Base-by-base conservation (phyloP, 2,797 vertebrate genomes). In the Taenioides sp. region DNA sequence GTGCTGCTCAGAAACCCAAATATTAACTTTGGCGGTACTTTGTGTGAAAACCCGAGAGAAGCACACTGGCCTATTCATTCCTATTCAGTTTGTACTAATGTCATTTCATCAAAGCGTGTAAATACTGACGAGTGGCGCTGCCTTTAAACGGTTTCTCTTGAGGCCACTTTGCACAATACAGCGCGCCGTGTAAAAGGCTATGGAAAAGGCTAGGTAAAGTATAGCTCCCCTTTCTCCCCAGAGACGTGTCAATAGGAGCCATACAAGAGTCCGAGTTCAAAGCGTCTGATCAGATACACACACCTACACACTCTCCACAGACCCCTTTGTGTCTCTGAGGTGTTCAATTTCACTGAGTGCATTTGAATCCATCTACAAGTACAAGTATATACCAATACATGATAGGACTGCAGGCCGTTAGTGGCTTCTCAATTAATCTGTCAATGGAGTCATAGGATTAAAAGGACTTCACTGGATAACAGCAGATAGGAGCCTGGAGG, bases 161-260 rank as follows among this genome's bases (percentile, higher is more conserved):
- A 84, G 82, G 80, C 87, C 89, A 87, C 82, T 90, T 90, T 40
- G 69, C 86, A 78, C 85, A 84, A 89, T 9, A 71, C 84, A 72
- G 73, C 73, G 84, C 77, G 74, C 73, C 79, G 77, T 86, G 80
- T 79, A 59, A 59, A 59, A 14, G 34, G 34, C 34, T 2, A 10
- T 10, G 34, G 34, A 37, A 37, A 2, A 37, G 34, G 9, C 34
- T 2, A 2, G 34, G 34, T 37, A 37, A 37, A 37, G 34, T 28
- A 77, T 71, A 31, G 79, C 76, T 79, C 76, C 73, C 71, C 67
- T 64, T 63, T 69, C 73, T 90, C 90, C 85, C 87, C 27, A 2
- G 89, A 88, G 92, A 87, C 85, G 80, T 86, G 86, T 88, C 87
- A 91, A 88, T 90, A 89, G 86, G 87, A 88, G 81, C 83, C 80